phyloP scores from a whole-genome alignment of 2,113 vertebrate species.

The Campylomormyrus tamandua region DNA sequence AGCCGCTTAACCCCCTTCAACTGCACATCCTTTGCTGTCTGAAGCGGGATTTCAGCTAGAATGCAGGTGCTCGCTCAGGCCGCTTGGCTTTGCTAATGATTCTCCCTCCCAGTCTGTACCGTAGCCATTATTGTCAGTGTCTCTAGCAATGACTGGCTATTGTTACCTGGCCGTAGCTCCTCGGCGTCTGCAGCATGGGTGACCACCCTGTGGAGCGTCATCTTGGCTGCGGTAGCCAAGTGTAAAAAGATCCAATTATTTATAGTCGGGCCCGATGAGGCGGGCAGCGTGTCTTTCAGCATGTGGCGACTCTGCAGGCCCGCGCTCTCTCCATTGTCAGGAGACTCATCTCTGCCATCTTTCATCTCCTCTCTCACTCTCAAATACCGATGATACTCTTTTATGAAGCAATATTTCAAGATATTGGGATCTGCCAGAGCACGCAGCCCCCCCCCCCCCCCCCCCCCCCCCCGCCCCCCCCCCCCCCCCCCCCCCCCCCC shows the following conservation, averaged over 20 bases:
- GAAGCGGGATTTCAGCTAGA: background rate
- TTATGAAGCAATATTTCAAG: constrained; percentile 38
- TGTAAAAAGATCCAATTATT: constrained; percentile 48
- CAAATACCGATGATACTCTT: constrained; percentile 47
- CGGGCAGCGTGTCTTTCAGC: constrained; percentile 51
- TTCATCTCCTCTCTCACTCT: constrained; percentile 43
- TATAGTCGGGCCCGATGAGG: background rate
- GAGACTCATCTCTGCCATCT: constrained; percentile 28
- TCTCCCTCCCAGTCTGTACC: background rate
- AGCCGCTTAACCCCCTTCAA: background rate
- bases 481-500: background rate
- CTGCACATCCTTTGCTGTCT: background rate
- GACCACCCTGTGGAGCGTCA: background rate
- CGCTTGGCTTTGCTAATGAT: background rate
- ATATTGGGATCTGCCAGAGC: constrained; percentile 25
- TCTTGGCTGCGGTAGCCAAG: constrained; percentile 29
- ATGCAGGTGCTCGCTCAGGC: background rate
- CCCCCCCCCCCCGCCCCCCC: background rate
- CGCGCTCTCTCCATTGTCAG: constrained; percentile 21
- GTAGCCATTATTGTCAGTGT: background rate
- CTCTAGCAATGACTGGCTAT: background rate
- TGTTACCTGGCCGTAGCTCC: background rate
- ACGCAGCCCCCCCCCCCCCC: background rate
- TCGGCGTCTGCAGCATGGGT: background rate
- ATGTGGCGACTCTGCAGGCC: constrained; percentile 25